These are phyloP conservation scores for Gallinago nigripennis DNA, from an alignment of 2,797 vertebrate species.

Conservation along the genomic window DNA sequence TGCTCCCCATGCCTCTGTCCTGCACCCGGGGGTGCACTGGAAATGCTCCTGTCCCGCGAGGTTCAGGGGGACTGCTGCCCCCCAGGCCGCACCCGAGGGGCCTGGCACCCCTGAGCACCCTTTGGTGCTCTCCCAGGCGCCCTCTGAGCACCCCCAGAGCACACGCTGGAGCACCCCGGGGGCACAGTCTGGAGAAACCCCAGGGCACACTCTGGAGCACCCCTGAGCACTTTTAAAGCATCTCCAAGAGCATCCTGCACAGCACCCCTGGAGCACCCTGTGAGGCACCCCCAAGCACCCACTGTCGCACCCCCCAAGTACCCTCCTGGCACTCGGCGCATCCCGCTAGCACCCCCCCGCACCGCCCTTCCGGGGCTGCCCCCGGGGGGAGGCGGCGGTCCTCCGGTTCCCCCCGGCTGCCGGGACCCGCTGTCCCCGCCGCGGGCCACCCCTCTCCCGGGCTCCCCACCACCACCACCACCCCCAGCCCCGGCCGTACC, in stretches of 20 bases:
- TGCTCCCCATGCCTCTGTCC: neutral
- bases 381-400: neutral
- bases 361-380: neutral
- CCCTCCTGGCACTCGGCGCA: neutral
- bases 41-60: neutral
- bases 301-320: fast-evolving
- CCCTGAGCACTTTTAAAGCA: neutral
- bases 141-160: neutral
- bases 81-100: neutral
- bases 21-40: neutral
- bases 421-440: neutral
- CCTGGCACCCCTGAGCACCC: neutral
- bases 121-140: neutral
- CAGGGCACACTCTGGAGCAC: neutral
- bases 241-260: neutral
- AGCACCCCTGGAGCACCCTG: neutral
- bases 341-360: neutral
- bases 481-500: neutral
- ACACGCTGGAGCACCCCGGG: neutral
- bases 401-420: neutral
- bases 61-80: neutral
- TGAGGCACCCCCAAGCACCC: neutral
- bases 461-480: neutral
- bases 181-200: neutral
- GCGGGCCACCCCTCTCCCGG: neutral